These are phyloP conservation scores for Sminthurinus signatus DNA, from an alignment of 1,140 invertebrate species.

Conservation along the genomic window DNA sequence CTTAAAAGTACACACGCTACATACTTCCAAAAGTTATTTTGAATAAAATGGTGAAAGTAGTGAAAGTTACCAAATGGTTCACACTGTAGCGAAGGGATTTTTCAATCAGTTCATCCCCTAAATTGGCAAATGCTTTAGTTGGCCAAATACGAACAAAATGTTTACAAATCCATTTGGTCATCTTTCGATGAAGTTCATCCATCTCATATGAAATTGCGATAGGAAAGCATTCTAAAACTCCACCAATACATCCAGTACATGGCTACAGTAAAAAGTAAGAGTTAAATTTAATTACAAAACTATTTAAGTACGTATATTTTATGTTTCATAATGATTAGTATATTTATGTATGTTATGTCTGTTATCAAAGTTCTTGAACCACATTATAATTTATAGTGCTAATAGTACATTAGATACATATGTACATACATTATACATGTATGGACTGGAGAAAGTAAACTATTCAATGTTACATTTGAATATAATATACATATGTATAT, in stretches of 20 bases:
- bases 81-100: constrained; percentile 75
- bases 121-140: constrained; percentile 69
- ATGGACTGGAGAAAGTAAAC: too few species aligned
- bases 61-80: constrained; percentile 59
- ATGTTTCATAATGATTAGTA: too few species aligned
- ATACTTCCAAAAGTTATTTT: too few species aligned
- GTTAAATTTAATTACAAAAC: neutral
- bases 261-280: constrained; percentile 53
- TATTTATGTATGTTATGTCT: too few species aligned
- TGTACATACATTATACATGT: too few species aligned
- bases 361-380: too few species aligned
- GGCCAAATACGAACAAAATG: constrained; percentile 79
- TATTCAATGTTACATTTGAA: too few species aligned
- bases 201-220: constrained; percentile 72
- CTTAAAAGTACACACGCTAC: too few species aligned
- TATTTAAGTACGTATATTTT: neutral
- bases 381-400: too few species aligned
- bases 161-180: constrained; percentile 55
- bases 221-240: constrained; percentile 74
- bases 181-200: constrained; percentile 77
- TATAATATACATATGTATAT: too few species aligned
- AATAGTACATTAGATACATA: too few species aligned
- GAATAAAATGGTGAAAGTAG: too few species aligned
- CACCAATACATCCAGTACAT: constrained; percentile 65
- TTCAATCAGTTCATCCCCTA: constrained; percentile 71